Percentiles rank a stretch among this genome's conserved stretches.
These are phyloP conservation scores for Macrocentrus cingulum DNA, from an alignment of 1,140 invertebrate species.

Conservation along the genomic window DNA sequence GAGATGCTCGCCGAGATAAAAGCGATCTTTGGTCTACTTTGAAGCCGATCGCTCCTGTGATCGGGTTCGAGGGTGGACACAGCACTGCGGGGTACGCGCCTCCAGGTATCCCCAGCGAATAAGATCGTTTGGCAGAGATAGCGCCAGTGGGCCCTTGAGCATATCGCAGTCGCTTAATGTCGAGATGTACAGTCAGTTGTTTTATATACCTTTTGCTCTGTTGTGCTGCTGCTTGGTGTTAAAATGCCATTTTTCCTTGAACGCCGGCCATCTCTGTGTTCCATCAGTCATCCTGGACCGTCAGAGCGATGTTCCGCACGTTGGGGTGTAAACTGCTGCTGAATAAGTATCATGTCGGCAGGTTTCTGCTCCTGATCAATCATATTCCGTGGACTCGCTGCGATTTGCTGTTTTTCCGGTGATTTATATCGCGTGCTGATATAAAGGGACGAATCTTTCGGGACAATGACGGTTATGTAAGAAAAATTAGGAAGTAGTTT, in stretches of 20 bases:
- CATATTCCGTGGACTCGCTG: slow-evolving; percentile 1
- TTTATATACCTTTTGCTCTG: not conserved
- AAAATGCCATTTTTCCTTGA: slow-evolving; percentile 26
- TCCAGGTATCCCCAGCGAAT: slow-evolving; percentile 17
- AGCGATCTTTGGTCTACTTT: slow-evolving; percentile 34
- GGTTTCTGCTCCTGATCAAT: slow-evolving; percentile 15
- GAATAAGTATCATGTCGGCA: slow-evolving; percentile 26
- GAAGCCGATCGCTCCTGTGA: slow-evolving; percentile 30
- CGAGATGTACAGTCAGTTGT: slow-evolving; percentile 3
- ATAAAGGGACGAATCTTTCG: too few species aligned
- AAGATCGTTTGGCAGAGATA: slow-evolving; percentile 25
- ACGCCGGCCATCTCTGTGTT: not conserved
- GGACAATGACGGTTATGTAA: too few species aligned
- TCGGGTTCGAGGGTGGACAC: slow-evolving; percentile 10
- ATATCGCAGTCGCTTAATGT: not conserved
- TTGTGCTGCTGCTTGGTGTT: too few species aligned
- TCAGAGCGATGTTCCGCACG: slow-evolving; percentile 20
- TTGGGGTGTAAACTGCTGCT: slow-evolving; percentile 16
- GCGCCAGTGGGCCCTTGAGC: slow-evolving; percentile 20
- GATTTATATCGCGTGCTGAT: too few species aligned
- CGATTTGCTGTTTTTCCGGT: too few species aligned
- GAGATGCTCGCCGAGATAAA: slow-evolving; percentile 29
- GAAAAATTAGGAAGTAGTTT: too few species aligned
- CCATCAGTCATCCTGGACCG: slow-evolving; percentile 1
- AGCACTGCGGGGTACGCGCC: slow-evolving; percentile 20